Conservation (phyloP, 2,113 vertebrate genomes). For the Tetraodon nigroviridis region DNA sequence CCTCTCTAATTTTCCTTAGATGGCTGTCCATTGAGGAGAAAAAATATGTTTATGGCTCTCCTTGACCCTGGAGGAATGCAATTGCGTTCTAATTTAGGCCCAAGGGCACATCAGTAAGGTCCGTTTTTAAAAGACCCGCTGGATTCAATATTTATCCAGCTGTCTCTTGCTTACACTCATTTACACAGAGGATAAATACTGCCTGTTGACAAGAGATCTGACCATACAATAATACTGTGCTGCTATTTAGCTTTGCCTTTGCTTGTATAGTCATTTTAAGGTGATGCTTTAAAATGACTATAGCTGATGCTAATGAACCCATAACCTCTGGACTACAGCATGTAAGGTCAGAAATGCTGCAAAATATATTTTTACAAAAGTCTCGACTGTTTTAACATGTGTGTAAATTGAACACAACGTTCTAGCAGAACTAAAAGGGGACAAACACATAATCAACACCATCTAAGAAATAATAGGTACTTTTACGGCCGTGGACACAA, state of each 20-base stretch:
- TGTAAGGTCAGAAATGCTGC: background rate
- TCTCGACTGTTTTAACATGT: background rate
- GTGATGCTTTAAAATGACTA: no score
- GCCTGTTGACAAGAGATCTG: conserved; percentile 39
- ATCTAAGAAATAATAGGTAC: background rate
- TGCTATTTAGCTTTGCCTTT: conserved; percentile 33
- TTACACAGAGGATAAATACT: conserved; percentile 33
- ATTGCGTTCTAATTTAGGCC: conserved; percentile 60
- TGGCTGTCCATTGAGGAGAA: conserved; percentile 50
- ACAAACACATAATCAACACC: background rate
- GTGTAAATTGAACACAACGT: background rate
- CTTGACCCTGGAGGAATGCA: conserved; percentile 64
- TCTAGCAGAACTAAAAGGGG: background rate
- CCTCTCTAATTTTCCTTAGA: conserved; percentile 46
- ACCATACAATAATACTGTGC: conserved; percentile 21
- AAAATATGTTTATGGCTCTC: conserved; percentile 62
- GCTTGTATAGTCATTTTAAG: conserved; percentile 55
- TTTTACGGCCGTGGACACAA: background rate
- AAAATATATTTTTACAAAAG: no score
- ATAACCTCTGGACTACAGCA: background rate
- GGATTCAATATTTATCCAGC: conserved; percentile 53
- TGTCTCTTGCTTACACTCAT: conserved; percentile 38
- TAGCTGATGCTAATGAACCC: conserved; percentile 15
- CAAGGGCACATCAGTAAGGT: conserved; percentile 45
- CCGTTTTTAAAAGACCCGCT: conserved; percentile 14